These are phyloP conservation scores for Lithobates pipiens DNA, from an alignment of 2,797 vertebrate species.

Conservation along the genomic window DNA sequence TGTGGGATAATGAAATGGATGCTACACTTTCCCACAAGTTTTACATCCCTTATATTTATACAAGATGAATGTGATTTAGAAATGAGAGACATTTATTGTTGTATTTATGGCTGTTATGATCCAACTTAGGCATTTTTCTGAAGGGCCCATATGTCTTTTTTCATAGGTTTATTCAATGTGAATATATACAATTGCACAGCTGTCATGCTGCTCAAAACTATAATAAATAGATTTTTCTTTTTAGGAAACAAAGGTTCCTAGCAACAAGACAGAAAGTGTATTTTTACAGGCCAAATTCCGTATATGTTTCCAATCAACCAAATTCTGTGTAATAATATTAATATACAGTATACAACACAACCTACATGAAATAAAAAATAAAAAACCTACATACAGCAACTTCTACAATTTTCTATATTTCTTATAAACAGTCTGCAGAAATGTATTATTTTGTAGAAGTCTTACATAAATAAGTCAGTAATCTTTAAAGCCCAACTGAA, in stretches of 20 bases:
- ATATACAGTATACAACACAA: no score
- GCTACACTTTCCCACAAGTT: background rate
- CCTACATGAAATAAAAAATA: no score
- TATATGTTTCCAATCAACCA: background rate
- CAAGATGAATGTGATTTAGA: background rate
- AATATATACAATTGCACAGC: background rate
- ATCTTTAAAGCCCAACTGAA: no score
- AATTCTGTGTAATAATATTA: background rate
- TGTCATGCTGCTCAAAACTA: background rate
- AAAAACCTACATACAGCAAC: no score
- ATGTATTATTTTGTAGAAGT: no score
- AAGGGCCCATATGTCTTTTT: background rate
- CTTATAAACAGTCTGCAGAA: no score
- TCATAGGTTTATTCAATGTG: background rate
- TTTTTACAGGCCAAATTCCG: background rate
- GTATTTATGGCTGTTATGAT: background rate
- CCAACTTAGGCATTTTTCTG: background rate
- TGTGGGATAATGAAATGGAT: no score
- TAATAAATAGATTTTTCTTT: background rate
- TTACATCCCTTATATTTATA: background rate
- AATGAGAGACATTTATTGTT: slow-evolving; percentile 11
- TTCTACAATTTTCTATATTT: no score
- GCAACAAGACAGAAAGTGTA: background rate
- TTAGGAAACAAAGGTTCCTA: background rate
- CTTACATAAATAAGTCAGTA: no score